Conservation (phyloP, 2,797 vertebrate species). For the Chaunax sp. region DNA sequence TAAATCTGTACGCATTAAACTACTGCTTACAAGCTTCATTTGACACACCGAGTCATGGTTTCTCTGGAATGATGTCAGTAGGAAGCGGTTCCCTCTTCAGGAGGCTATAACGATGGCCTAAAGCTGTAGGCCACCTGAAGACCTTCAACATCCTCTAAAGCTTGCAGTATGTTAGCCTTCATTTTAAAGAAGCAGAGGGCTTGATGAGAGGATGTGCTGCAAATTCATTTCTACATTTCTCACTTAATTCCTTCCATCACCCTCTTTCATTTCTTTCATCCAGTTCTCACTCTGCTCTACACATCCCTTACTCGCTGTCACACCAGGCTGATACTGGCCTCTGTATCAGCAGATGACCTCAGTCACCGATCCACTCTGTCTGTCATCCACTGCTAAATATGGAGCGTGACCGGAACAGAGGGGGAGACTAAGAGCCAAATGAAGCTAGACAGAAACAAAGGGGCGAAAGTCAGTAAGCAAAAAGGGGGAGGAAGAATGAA, state of each 20-base stretch:
- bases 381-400: conserved; percentile 52
- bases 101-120: no score
- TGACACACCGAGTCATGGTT: no score
- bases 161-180: conserved; percentile 7
- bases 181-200: conserved; percentile 18
- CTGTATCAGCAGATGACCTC: conserved; percentile 48
- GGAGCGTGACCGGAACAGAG: conserved; percentile 16
- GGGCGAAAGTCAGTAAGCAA: conserved; percentile 8
- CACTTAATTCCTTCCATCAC: neutral
- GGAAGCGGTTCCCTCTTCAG: no score
- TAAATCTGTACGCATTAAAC: no score
- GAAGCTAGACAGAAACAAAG: conserved; percentile 13
- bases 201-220: neutral
- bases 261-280: conserved; percentile 4
- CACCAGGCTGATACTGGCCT: conserved; percentile 21
- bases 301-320: conserved; percentile 3
- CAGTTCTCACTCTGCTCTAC: neutral
- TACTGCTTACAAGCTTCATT: no score
- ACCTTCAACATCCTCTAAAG: conserved; percentile 2
- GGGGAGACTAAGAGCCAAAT: neutral
- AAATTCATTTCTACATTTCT: conserved; percentile 5
- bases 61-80: neutral
- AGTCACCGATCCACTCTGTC: conserved; percentile 38
- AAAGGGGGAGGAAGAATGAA: neutral
- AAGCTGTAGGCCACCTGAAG: no score